Base-by-base conservation (phyloP, 2,113 vertebrate species). In the Caranx melampygus region DNA sequence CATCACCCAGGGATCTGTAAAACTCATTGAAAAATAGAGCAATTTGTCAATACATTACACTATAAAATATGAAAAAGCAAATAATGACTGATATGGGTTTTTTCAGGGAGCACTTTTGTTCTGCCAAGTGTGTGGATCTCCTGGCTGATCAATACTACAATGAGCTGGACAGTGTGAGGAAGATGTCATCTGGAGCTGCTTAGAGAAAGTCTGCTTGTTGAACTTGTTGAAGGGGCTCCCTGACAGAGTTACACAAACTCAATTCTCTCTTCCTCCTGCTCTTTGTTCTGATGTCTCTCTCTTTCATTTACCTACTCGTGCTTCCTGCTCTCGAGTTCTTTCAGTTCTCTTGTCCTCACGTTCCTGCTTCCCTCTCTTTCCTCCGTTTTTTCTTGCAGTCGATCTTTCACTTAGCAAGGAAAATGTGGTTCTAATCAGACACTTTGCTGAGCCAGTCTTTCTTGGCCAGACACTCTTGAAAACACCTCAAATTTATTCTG, bases 101-200 rank as follows among this genome's bases (percentile, higher is more conserved):
- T 82, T 82, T 78, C 66, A 81, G 78, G 75, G 52, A 49, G 33
- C n/a, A n/a, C 26, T 57, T 81, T 42, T 44, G 60, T 40, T 74
- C 57, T 81, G 58, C 64, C 60, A 70, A 66, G 52, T 37, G 5
- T 58, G 5, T 58, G 44, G n/a, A 31, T 87, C 70, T 78, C 61
- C 52, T 52, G 62, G 66, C 62, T 80, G 71, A 84, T 85, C 72
- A 68, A 47, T 81, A 74, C 61, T 73, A 37, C 79, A 42, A 9
- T 5, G 47, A 75, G 59, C 78, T 86, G 79, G 76, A 86, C 15
- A 0, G n/a, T 55, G 74, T 61, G 64, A 82, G 72, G 84, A 87
- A 71, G 79, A 59, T 35, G 57, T 92, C 91, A 92, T 90, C 91
- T 92, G 90, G 91, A 89, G 90, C 74, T 80, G 85, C 65, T 73